Conservation (phyloP, 2,113 vertebrate genomes). For the Chlorodrepanis virens region DNA sequence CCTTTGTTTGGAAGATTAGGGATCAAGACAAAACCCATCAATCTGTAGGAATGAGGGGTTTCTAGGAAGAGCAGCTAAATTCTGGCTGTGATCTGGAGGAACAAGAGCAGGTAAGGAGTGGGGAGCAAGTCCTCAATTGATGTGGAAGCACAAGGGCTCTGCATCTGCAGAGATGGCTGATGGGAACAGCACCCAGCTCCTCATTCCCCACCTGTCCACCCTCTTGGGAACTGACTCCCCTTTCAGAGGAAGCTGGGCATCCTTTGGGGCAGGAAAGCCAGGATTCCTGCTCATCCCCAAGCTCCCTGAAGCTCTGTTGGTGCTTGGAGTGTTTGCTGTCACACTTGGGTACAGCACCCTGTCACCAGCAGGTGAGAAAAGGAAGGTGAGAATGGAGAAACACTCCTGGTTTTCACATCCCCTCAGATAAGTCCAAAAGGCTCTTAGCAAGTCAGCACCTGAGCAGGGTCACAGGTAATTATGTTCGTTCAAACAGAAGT, state of each 20-base stretch:
- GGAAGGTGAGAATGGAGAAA: neutral
- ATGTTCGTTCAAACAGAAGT: neutral
- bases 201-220: accelerated
- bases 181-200: neutral
- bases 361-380: neutral
- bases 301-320: neutral
- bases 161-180: neutral
- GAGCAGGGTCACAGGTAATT: neutral
- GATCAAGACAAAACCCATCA: neutral
- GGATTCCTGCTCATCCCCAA: neutral
- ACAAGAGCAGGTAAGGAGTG: neutral
- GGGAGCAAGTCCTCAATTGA: neutral
- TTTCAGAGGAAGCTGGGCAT: neutral
- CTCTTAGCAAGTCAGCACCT: neutral
- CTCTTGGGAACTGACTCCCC: neutral
- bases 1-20: neutral
- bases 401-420: neutral
- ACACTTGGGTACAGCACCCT: neutral
- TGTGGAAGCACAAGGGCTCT: neutral
- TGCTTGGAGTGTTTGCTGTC: neutral
- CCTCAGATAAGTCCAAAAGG: neutral
- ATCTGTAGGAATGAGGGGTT: neutral
- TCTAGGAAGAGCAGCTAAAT: neutral
- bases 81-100: neutral
- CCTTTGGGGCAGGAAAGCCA: neutral